Evolutionary conservation across 1,140 invertebrate genomes (phyloP).

Genomic region (Drosophila cardini): DNA sequence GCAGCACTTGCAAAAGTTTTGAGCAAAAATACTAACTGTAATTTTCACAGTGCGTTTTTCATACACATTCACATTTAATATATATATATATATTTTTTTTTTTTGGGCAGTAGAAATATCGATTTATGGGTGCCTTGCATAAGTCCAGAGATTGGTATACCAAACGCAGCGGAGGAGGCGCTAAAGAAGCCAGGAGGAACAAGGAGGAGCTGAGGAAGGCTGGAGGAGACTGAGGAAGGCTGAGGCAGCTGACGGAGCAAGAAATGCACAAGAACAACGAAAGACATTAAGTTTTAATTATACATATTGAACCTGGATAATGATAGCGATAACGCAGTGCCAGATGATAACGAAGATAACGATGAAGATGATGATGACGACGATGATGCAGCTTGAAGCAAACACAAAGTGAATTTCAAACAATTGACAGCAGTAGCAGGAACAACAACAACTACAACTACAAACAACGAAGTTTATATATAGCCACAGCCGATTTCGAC

Average conservation of each 20-base stretch:
- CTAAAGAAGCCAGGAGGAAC: background rate
- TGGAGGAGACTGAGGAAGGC: constrained; percentile 4
- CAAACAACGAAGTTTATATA: constrained; percentile 49
- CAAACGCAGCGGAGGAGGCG: constrained; percentile 34
- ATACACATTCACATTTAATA: constrained; percentile 31
- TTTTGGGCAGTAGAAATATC: constrained; percentile 77
- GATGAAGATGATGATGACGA: constrained; percentile 14
- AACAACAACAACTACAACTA: constrained; percentile 21
- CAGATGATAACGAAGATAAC: constrained; percentile 2
- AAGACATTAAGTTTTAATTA: constrained; percentile 67
- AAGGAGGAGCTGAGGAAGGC: background rate
- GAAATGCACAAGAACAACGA: constrained; percentile 60
- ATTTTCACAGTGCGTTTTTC: constrained; percentile 41
- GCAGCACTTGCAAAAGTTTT: background rate
- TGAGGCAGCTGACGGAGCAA: constrained; percentile 13
- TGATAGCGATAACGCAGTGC: background rate
- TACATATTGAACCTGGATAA: constrained; percentile 36
- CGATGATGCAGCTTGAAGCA: constrained; percentile 23
- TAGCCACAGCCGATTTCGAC: constrained; percentile 46
- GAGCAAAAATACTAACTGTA: background rate
- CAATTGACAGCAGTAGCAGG: constrained; percentile 52
- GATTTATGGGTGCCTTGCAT: constrained; percentile 82
- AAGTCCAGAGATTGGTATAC: constrained; percentile 70
- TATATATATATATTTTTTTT: constrained; percentile 19
- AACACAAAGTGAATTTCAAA: constrained; percentile 44